These are phyloP conservation scores for Alligator sinensis DNA, from an alignment of 2,113 vertebrate genomes.

Conservation along the genomic window DNA sequence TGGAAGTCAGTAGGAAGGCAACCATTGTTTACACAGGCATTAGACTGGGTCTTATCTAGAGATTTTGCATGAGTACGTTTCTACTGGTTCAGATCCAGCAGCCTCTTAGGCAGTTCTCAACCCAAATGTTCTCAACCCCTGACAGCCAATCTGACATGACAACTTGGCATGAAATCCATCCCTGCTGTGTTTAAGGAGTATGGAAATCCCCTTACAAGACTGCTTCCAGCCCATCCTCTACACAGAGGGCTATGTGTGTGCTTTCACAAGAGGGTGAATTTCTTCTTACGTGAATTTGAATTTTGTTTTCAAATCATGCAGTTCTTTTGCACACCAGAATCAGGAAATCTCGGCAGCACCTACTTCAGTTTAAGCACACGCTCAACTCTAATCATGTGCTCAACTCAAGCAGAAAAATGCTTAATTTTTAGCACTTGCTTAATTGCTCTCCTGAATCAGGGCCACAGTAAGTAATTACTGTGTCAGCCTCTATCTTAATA, in stretches of 20 bases:
- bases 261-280: neutral
- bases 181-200: accelerated
- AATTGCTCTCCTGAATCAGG: slow-evolving; percentile 33
- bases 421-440: neutral
- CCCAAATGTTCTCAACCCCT: neutral
- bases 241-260: neutral
- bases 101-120: neutral
- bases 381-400: neutral
- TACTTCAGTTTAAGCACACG: neutral
- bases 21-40: neutral
- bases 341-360: neutral
- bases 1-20: neutral
- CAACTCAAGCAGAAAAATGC: neutral
- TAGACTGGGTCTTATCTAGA: neutral
- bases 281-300: neutral
- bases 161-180: neutral
- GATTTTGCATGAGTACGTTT: neutral
- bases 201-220: neutral
- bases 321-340: neutral
- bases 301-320: neutral
- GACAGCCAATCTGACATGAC: neutral
- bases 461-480: slow-evolving; percentile 39
- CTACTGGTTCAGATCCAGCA: accelerated
- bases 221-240: accelerated
- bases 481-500: slow-evolving; percentile 61